phyloP scores from a whole-genome alignment of 2,797 vertebrate species.

The Apodemus agrarius region DNA sequence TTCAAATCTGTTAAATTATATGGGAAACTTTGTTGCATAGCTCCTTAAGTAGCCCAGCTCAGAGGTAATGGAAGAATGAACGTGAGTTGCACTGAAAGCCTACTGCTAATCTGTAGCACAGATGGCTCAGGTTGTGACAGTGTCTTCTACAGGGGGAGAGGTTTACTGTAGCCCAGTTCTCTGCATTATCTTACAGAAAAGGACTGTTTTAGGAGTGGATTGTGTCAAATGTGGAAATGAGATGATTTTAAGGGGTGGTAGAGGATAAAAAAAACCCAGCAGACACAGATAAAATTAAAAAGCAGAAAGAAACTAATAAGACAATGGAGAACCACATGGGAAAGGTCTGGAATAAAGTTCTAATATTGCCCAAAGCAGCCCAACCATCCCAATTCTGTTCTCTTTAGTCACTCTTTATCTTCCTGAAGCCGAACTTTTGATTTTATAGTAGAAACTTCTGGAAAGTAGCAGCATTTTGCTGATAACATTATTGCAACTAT shows the following conservation, averaged over 20 bases:
- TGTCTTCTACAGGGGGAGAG: not conserved
- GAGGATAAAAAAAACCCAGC: not conserved
- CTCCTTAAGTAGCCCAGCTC: slow-evolving; percentile 8
- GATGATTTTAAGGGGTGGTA: slow-evolving; percentile 35
- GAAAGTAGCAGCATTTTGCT: slow-evolving; percentile 5
- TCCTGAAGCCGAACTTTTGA: not conserved
- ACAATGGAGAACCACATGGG: not conserved
- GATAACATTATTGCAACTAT: not conserved
- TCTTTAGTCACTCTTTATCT: not conserved
- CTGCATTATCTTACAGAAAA: not conserved
- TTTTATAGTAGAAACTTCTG: not conserved
- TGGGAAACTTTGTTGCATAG: slow-evolving; percentile 26
- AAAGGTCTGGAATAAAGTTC: not conserved
- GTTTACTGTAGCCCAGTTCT: not conserved
- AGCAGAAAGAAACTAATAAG: not conserved
- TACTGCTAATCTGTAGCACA: not conserved
- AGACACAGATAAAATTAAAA: slow-evolving; percentile 12
- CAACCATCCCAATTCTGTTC: not conserved
- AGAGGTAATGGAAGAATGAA: slow-evolving; percentile 26
- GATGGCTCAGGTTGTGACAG: not conserved
- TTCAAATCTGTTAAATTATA: slow-evolving; percentile 30
- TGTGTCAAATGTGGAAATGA: slow-evolving; percentile 34
- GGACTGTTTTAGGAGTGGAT: slow-evolving; percentile 19
- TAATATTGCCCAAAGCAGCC: not conserved
- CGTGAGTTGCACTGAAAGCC: not conserved